Base-by-base conservation (phyloP, 2,888 invertebrate species). In the Leptopilina syphax region DNA sequence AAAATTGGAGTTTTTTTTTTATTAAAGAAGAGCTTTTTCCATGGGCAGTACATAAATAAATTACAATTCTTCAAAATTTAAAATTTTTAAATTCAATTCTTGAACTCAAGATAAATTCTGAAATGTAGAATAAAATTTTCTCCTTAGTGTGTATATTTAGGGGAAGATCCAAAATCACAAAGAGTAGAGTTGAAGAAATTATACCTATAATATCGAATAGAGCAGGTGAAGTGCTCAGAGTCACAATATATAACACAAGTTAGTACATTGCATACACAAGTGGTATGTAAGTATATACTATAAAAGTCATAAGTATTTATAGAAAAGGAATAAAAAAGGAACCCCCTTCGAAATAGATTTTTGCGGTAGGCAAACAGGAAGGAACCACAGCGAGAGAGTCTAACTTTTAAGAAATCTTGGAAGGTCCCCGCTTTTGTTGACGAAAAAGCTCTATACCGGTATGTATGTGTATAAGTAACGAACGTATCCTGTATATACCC, bases 401-500 rank as follows among this genome's bases (percentile, higher is more conserved):
- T 57, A 54, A 47, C 41, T 54, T n/a, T 77, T 57, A 57, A 77
- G 57, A 57, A 67, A 77, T 18, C 77, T 77, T 3, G 12, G 77
- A 77, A 65, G 27, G 50, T 65, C 8, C 34, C 34, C 4, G 34
- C 44, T 27, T 77, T 77, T 67, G 66, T 67, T 73, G 66, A 54
- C 54, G 76, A 67, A 67, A 77, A 67, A 77, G 66, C 81, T 82
- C 78, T 70, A 18, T 18, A 78, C 54, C 1, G 50, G 50, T 50
- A 50, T 50, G 34, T 34, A 34, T 34, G 34, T 50, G 10, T 50
- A 66, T 65, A 44, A 68, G 57, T 79, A 81, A 79, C 50, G 80
- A 82, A 81, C 80, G 78, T 80, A 81, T 83, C 80, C 80, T 73
- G 83, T 80, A 81, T 18, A 54, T 82, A 77, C 80, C 79, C 81